phyloP scores from a whole-genome alignment of 2,888 invertebrate species.

The Oxyteleia sp. region DNA sequence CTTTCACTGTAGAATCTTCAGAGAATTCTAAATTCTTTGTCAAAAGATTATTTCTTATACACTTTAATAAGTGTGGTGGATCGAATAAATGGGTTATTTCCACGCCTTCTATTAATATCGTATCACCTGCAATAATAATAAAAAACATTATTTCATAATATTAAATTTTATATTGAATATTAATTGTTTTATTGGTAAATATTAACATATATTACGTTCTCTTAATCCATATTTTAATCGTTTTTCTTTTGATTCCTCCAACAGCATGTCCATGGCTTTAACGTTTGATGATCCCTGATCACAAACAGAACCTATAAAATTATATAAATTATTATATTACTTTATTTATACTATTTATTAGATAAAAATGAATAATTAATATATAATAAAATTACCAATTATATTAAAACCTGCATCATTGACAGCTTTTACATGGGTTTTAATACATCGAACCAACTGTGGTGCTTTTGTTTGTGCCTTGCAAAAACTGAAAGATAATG shows the following conservation, averaged over 20 bases:
- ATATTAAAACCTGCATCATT: slow-evolving; percentile 37
- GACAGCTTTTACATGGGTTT: slow-evolving; percentile 30
- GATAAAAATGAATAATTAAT: not conserved
- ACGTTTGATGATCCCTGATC: slow-evolving; percentile 30
- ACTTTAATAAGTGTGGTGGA: slow-evolving; percentile 39
- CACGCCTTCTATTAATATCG: slow-evolving; percentile 28
- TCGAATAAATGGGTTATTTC: slow-evolving; percentile 57
- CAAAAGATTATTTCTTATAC: slow-evolving; percentile 17
- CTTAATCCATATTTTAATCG: not conserved
- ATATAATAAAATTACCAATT: slow-evolving; percentile 13
- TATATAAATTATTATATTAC: too few relatives aligned
- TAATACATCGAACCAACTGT: slow-evolving; percentile 49
- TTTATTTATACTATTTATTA: too few relatives aligned
- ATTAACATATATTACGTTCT: slow-evolving; percentile 10
- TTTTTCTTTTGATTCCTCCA: not conserved
- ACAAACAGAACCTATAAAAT: slow-evolving; percentile 27
- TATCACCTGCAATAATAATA: slow-evolving; percentile 34
- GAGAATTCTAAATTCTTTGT: slow-evolving; percentile 9
- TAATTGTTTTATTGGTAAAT: not conserved
- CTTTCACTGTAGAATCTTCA: not conserved
- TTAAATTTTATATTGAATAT: too few relatives aligned
- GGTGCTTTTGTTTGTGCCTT: slow-evolving; percentile 37
- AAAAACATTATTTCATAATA: too few relatives aligned
- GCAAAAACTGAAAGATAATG: slow-evolving; percentile 55
- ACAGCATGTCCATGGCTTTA: not conserved